Conservation (phyloP, 2,888 invertebrate species). For the Barypeithes pellucidus region DNA sequence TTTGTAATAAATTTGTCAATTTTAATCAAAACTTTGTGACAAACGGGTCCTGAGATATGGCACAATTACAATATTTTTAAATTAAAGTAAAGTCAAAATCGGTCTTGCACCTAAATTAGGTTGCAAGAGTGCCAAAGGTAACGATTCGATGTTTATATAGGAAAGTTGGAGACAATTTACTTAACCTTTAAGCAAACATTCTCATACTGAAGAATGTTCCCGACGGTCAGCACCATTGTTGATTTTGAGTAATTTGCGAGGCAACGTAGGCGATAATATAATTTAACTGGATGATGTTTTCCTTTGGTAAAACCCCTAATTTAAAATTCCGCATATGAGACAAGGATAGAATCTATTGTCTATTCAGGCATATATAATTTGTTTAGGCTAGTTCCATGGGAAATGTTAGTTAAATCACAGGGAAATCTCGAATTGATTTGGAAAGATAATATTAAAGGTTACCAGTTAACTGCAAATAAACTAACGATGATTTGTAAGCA, state of each 20-base stretch:
- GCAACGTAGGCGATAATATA: conserved; percentile 45
- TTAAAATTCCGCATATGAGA: conserved; percentile 37
- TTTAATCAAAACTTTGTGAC: no score
- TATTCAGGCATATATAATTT: no score
- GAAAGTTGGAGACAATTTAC: conserved; percentile 38
- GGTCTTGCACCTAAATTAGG: background rate
- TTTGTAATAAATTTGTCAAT: no score
- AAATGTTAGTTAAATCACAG: no score
- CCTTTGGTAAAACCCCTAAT: conserved; percentile 39
- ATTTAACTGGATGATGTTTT: conserved; percentile 45
- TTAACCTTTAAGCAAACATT: conserved; percentile 39
- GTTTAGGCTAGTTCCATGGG: no score
- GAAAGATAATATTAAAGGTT: no score
- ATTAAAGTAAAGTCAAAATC: no score
- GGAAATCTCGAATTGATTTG: no score
- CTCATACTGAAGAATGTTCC: conserved; percentile 40
- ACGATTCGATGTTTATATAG: conserved; percentile 32
- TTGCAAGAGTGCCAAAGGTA: conserved; percentile 16
- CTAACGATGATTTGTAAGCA: no score
- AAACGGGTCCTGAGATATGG: no score
- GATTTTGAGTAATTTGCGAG: conserved; percentile 43
- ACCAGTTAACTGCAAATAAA: no score
- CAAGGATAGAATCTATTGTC: conserved; percentile 21
- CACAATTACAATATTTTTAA: no score
- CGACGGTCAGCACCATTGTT: conserved; percentile 39